phyloP scores from a whole-genome alignment of 2,888 invertebrate species.

The Acrocyrtus sp. region DNA sequence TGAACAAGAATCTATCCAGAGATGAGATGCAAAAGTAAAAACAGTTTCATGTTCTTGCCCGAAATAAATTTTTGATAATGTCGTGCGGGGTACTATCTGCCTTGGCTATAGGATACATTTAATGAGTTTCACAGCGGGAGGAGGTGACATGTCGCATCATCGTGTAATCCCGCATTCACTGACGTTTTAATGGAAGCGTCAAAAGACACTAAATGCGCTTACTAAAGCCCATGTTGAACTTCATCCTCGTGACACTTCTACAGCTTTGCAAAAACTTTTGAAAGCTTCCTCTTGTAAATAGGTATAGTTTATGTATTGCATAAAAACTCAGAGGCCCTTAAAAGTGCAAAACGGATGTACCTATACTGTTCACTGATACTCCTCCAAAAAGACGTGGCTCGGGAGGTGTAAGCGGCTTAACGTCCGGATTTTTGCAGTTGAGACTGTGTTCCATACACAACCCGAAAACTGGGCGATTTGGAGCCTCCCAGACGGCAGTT shows the following conservation, averaged over 20 bases:
- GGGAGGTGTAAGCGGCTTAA: background rate
- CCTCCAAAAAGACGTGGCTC: background rate
- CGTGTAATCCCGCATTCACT: slow-evolving; percentile 7
- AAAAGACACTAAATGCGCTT: too few species aligned
- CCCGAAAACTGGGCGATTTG: too few species aligned
- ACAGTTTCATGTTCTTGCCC: background rate
- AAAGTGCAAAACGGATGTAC: too few species aligned
- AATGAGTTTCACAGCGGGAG: too few species aligned
- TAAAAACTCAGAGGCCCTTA: too few species aligned
- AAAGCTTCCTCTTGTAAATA: background rate
- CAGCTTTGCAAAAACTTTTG: background rate
- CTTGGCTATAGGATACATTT: too few species aligned
- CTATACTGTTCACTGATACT: too few species aligned
- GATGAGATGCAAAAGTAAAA: background rate
- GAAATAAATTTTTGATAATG: background rate
- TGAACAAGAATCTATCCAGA: background rate
- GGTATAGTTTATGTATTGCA: background rate
- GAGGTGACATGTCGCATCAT: slow-evolving; percentile 36
- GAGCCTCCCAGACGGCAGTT: too few species aligned
- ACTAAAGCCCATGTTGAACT: slow-evolving; percentile 2
- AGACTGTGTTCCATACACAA: too few species aligned
- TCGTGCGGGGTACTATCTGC: too few species aligned
- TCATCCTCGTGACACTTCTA: background rate
- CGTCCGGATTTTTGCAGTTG: background rate
- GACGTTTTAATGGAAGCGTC: slow-evolving; percentile 48